Evolutionary conservation across 2,113 vertebrate genomes (phyloP), one percentile per base, ranked within the genome.

Genomic region (Gambusia affinis): DNA sequence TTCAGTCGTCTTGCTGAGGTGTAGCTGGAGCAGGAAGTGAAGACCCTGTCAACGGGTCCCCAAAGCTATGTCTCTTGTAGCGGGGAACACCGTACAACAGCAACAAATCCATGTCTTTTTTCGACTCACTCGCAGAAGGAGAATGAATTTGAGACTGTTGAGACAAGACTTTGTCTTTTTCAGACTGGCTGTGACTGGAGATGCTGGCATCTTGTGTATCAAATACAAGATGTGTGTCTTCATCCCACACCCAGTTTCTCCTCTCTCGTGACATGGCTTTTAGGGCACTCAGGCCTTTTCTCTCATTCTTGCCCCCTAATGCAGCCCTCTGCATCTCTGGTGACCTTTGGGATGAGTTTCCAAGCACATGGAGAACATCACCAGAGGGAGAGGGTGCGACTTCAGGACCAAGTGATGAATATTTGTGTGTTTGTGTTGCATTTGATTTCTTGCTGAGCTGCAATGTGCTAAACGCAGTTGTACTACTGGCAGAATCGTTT

Each of bases 251-350:
- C 92, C 92, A 93, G 31, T 19, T 44, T 60, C 3, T 60, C 76
- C 87, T 89, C 8, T 85, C 70, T 1, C 77, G 65, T 15, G 89
- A 90, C 78, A 91, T 85, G 24, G 24, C 75, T 83, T 86, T 91
- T 28, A 92, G 42, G 19, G 89, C 91, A 65, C 29, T 60, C 12
- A 92, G 88, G 30, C 92, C 92, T 80, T 70, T 89, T 27, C 47
- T 85, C 30, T 73, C 70, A 0, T 6, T 76, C 8, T 0, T 73
- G 17, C 73, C 39, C 42, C 64, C 75, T 30, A 72, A 57, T 29
- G 15, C 0, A 65, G 29, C 6, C 10, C 4, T 37, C 33, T 11
- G 29, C 29, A 77, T 76, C 4, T 75, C 73, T 62, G 70, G 33
- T 63, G 51, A 72, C 31, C 22, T 78, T 22, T 60, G 15, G 0